Percentiles rank a stretch among this genome's conserved stretches.
phyloP scores from a whole-genome alignment of 2,888 invertebrate genomes.

The Tineola bisselliella region DNA sequence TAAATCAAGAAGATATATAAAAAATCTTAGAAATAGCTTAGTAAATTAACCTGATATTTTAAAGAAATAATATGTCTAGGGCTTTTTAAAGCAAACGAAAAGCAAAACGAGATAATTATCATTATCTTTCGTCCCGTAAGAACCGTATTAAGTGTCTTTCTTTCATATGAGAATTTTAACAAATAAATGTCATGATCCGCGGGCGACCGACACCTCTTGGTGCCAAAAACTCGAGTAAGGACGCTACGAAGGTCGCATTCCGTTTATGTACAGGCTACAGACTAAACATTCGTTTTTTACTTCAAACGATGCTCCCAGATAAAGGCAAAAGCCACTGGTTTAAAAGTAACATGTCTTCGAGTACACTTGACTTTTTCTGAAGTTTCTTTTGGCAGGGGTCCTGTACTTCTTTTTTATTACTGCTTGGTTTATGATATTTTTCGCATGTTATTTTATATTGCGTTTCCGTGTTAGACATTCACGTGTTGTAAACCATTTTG shows the following conservation, averaged over 20 bases:
- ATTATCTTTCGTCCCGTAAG: constrained; percentile 10
- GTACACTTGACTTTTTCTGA: not conserved
- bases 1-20: no score
- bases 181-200: constrained; percentile 41
- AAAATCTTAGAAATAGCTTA: no score
- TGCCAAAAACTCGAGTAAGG: constrained; percentile 47
- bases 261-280: constrained; percentile 19
- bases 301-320: constrained; percentile 32
- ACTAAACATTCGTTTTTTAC: constrained; percentile 27
- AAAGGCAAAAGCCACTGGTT: constrained; percentile 18
- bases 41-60: no score
- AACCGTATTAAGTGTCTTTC: not conserved
- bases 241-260: constrained; percentile 49
- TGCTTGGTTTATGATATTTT: not conserved
- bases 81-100: not conserved
- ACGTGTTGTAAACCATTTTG: no score
- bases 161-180: constrained; percentile 1
- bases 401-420: not conserved
- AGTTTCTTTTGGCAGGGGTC: constrained; percentile 2
- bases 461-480: no score
- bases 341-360: not conserved
- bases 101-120: not conserved
- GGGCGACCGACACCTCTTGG: constrained; percentile 28
- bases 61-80: no score
- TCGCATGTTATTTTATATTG: no score